Percentiles rank a stretch among this genome's conserved stretches.
Conservation (phyloP, 1,140 invertebrate genomes). For the Lysiphlebus fabarum region DNA sequence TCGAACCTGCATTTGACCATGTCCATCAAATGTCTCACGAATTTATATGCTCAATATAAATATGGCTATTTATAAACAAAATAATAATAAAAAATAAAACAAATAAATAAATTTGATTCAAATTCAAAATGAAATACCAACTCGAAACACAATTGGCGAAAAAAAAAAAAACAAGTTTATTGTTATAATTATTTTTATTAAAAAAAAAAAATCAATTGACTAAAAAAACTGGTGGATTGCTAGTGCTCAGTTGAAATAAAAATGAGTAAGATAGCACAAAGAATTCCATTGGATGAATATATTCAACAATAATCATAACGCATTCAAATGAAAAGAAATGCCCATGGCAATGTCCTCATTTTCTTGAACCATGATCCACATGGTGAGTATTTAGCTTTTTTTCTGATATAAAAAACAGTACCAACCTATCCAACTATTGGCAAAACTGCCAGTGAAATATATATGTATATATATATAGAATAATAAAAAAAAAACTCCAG, state of each 20-base stretch:
- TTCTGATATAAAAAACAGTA: too few species aligned
- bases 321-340: constrained; percentile 51
- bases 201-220: too few species aligned
- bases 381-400: neutral
- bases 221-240: too few species aligned
- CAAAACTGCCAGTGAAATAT: constrained; percentile 19
- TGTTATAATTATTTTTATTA: too few species aligned
- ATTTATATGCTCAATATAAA: constrained; percentile 33
- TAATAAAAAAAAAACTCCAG: constrained; percentile 48
- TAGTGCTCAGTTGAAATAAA: too few species aligned
- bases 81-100: too few species aligned
- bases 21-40: constrained; percentile 33
- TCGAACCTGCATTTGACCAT: constrained; percentile 35
- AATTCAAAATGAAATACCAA: too few species aligned
- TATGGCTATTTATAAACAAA: neutral
- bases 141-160: too few species aligned
- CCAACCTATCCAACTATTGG: neutral
- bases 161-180: too few species aligned
- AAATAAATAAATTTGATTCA: too few species aligned
- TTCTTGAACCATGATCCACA: neutral
- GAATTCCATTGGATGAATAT: constrained; percentile 16
- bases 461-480: constrained; percentile 34
- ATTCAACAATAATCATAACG: constrained; percentile 22
- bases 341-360: constrained; percentile 33
- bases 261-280: too few species aligned